These are phyloP conservation scores for Heliothis subflexa DNA, from an alignment of 1,140 invertebrate species.

Conservation along the genomic window DNA sequence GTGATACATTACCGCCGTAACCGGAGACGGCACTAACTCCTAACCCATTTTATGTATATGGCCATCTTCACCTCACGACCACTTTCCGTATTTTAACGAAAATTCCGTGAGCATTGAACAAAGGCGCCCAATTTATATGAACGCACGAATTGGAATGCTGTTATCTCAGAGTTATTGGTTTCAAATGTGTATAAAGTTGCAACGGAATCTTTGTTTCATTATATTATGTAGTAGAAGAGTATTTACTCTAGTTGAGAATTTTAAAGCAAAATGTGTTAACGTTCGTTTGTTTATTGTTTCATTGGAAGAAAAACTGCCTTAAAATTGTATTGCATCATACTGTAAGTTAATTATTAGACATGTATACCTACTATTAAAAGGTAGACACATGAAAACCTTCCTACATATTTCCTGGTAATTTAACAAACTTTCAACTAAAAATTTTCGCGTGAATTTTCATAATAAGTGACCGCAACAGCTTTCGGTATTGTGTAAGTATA, in stretches of 20 bases:
- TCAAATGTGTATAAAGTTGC: not conserved
- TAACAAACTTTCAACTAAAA: not conserved
- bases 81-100: constrained; percentile 48
- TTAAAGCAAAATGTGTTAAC: not conserved
- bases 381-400: not conserved
- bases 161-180: constrained; percentile 31
- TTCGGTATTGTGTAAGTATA: constrained; percentile 53
- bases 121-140: constrained; percentile 48
- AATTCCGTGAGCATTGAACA: constrained; percentile 48
- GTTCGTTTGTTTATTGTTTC: too few relatives aligned
- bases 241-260: not conserved
- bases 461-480: constrained; percentile 44
- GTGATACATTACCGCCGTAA: constrained; percentile 59
- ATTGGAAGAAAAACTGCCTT: too few relatives aligned
- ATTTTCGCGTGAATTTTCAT: constrained; percentile 11
- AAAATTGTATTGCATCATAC: too few relatives aligned
- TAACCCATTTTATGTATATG: constrained; percentile 61
- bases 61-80: constrained; percentile 50
- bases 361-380: not conserved
- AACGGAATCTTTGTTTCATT: not conserved
- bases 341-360: too few relatives aligned
- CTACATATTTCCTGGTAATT: constrained; percentile 12
- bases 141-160: constrained; percentile 36
- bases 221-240: not conserved
- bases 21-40: constrained; percentile 49